phyloP scores from a whole-genome alignment of 2,113 vertebrate genomes.

The Aythya baeri region DNA sequence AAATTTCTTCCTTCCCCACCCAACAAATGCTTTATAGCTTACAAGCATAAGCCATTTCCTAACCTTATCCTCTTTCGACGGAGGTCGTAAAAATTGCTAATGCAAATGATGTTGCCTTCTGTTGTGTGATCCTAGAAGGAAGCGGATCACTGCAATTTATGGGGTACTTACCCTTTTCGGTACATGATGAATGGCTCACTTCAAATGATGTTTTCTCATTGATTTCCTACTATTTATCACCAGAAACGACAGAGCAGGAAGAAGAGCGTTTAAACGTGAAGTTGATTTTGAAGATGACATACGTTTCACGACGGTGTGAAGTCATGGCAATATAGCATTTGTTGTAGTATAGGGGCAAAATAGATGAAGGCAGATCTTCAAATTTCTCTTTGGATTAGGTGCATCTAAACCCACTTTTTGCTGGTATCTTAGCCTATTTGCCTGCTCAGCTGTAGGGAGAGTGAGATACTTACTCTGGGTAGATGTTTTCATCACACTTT shows the following conservation, averaged over 20 bases:
- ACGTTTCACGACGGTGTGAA: conserved; percentile 68
- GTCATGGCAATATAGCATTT: conserved; percentile 46
- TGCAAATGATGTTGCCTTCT: conserved; percentile 75
- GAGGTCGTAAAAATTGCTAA: conserved; percentile 81
- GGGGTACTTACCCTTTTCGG: conserved; percentile 77
- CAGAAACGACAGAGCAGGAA: conserved; percentile 56
- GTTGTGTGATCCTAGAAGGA: conserved; percentile 80
- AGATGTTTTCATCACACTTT: conserved; percentile 13
- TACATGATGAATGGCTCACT: conserved; percentile 78
- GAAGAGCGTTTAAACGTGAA: conserved; percentile 76
- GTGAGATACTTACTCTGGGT: background rate
- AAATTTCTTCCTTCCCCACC: conserved; percentile 57
- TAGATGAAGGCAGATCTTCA: background rate
- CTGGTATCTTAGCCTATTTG: background rate
- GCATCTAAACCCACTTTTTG: conserved; percentile 19
- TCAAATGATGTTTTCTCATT: conserved; percentile 78
- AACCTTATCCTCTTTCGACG: conserved; percentile 61
- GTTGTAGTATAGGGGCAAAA: conserved; percentile 30
- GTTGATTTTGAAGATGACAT: conserved; percentile 81
- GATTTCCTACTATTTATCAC: conserved; percentile 77
- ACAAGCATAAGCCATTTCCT: conserved; percentile 78
- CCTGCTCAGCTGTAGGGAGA: background rate
- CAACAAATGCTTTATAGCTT: conserved; percentile 71
- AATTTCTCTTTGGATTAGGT: background rate
- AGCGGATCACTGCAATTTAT: conserved; percentile 80